Conservation (phyloP, 2,888 invertebrate species). For the Ochropleura leucogaster region DNA sequence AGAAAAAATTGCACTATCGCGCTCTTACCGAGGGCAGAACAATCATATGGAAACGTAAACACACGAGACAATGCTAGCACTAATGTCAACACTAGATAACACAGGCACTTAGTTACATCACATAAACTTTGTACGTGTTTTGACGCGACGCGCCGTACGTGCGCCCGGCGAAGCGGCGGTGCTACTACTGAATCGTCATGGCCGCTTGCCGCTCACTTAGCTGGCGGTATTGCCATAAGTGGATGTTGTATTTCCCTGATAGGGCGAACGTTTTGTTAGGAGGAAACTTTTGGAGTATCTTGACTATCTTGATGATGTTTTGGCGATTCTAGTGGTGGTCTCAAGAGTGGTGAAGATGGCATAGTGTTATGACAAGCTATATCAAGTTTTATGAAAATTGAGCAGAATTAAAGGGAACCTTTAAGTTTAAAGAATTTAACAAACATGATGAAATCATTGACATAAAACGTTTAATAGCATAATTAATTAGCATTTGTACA, state of each 20-base stretch:
- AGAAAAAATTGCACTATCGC: conserved; percentile 60
- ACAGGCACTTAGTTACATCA: conserved; percentile 75
- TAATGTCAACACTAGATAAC: conserved; percentile 73
- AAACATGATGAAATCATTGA: neutral
- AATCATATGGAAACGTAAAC: conserved; percentile 77
- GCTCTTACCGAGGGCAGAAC: conserved; percentile 66
- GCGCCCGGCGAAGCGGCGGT: conserved; percentile 61
- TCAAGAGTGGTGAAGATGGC: neutral
- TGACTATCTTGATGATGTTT: neutral
- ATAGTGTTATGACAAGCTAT: neutral
- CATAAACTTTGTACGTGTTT: conserved; percentile 73
- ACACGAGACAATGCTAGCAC: conserved; percentile 76
- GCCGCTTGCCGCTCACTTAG: conserved; percentile 86
- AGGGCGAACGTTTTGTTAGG: neutral
- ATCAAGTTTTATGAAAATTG: neutral
- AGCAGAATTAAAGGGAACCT: neutral
- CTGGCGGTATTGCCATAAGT: conserved; percentile 74
- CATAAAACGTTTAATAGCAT: neutral
- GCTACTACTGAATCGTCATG: conserved; percentile 75
- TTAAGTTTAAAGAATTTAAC: neutral
- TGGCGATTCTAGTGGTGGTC: no score
- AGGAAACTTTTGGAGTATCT: neutral
- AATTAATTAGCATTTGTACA: neutral
- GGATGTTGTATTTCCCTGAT: conserved; percentile 37
- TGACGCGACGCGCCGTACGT: conserved; percentile 60